phyloP scores from a whole-genome alignment of 2,888 invertebrate genomes.

The Octodonta nipae region DNA sequence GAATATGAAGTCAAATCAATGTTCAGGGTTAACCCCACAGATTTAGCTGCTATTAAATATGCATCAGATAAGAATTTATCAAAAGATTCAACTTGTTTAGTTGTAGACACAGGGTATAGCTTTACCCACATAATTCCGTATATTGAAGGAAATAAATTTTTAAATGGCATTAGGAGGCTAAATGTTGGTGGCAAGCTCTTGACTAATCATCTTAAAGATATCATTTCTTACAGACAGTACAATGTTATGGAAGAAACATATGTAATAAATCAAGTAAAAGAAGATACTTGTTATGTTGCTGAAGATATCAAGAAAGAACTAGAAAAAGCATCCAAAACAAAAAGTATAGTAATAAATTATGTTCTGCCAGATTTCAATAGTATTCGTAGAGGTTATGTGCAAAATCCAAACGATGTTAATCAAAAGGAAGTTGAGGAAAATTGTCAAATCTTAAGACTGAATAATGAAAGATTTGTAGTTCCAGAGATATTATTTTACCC shows the following conservation, averaged over 20 bases:
- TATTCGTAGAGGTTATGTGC: conserved; percentile 57
- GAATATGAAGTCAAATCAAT: conserved; percentile 85
- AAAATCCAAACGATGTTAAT: conserved; percentile 21
- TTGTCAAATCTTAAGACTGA: conserved; percentile 66
- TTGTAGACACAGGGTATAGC: conserved; percentile 91
- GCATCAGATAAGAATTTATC: conserved; percentile 12
- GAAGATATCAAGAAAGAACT: conserved; percentile 70
- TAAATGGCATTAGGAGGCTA: conserved; percentile 62
- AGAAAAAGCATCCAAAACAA: conserved; percentile 50
- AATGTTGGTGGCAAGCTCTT: conserved; percentile 89
- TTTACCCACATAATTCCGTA: conserved; percentile 91
- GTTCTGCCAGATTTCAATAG: conserved; percentile 92
- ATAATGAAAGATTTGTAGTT: conserved; percentile 87
- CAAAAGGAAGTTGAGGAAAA: conserved; percentile 25
- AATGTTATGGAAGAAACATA: conserved; percentile 98
- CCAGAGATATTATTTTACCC: conserved; percentile 92
- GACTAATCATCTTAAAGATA: conserved; percentile 95
- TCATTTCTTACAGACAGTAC: conserved; percentile 87
- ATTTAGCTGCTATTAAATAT: conserved; percentile 43
- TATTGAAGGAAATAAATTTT: conserved; percentile 48
- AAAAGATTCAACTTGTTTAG: conserved; percentile 36
- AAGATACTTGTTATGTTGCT: conserved; percentile 90
- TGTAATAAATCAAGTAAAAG: conserved; percentile 96
- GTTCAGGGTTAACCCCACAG: conserved; percentile 52
- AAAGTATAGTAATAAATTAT: conserved; percentile 74